Base-by-base conservation (phyloP, 2,113 vertebrate species). In the Tympanuchus pallidicinctus region DNA sequence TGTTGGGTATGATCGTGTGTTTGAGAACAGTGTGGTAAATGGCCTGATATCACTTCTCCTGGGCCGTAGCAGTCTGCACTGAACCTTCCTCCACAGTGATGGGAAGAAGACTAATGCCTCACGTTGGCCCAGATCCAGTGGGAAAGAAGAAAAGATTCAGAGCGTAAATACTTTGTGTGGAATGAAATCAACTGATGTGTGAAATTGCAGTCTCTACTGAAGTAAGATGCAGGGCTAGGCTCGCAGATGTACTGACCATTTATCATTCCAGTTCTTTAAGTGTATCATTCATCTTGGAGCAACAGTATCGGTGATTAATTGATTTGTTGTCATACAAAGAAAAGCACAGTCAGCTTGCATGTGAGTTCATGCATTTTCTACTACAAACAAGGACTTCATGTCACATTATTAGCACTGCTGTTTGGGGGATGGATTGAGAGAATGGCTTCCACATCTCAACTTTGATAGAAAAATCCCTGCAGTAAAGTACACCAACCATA, bases 261-360 rank as follows among this genome's bases (percentile, higher is more conserved):
- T 93, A 82, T 86, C 42, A 65, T 52, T 78, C 80, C n/a, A 47
- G 70, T 75, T 14, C 65, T 86, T 90, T 43, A 50, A 75, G 57
- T 28, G 32, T 60, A 78, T 89, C 15, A 61, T 86, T 96, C n/a
- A 45, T 76, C 89, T 93, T 84, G 54, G 70, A 95, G 82, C 57
- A 91, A 92, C 50, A 10, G 20, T 66, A 87, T 91, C 12, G 6
- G 42, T 92, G 66, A 92, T 90, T 86, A 90, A 95, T 89, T 85
- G 89, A 84, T 91, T 75, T 79, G 30, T 75, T 95, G 78, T 73
- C 5, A 2, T 80, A 42, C 30, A 86, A 75, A 79, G 66, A 87
- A 89, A 75, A 40, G 56, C 69, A 86, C 88, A 88, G 69, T 81
- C 82, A 85, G 45, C 63, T 90, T 89, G 77, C 71, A 60, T 30